A percentile compares a stretch with the other conserved stretches of the same genome.
Conservation (phyloP, 2,797 vertebrate genomes). For the Clarias fuscus region DNA sequence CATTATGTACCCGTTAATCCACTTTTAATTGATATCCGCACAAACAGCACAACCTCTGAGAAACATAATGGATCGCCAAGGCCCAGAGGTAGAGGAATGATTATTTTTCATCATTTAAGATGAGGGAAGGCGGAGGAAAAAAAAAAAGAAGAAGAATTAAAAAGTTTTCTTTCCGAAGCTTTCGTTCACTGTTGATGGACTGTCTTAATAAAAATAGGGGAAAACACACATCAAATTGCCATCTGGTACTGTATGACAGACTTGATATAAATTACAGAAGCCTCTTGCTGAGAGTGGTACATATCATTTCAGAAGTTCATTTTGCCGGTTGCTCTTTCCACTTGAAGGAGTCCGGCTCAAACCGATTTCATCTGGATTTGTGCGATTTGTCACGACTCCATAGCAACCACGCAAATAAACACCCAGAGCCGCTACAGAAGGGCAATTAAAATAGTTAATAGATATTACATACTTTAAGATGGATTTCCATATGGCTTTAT, state of each 20-base stretch:
- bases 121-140: constrained; percentile 53
- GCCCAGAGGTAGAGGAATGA: constrained; percentile 74
- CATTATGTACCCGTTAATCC: constrained; percentile 87
- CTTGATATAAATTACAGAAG: constrained; percentile 56
- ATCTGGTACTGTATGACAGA: constrained; percentile 60
- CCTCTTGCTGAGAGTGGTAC: constrained; percentile 54
- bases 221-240: constrained; percentile 60
- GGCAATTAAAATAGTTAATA: constrained; percentile 75
- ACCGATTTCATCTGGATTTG: constrained; percentile 70
- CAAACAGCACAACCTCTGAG: constrained; percentile 83
- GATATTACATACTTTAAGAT: constrained; percentile 72
- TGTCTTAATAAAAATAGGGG: constrained; percentile 59
- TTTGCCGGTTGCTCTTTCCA: constrained; percentile 43
- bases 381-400: constrained; percentile 67
- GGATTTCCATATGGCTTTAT: constrained; percentile 71
- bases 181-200: constrained; percentile 53
- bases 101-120: constrained; percentile 71
- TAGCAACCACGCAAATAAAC: constrained; percentile 74
- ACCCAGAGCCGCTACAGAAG: constrained; percentile 66
- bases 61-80: constrained; percentile 77
- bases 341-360: constrained; percentile 58
- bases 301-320: constrained; percentile 55
- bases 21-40: constrained; percentile 87
- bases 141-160: constrained; percentile 13
- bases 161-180: constrained; percentile 48